Percentiles rank a stretch among this genome's conserved stretches.
These are phyloP conservation scores for Stratiolaelaps scimitus DNA, from an alignment of 1,140 invertebrate species.

Conservation along the genomic window DNA sequence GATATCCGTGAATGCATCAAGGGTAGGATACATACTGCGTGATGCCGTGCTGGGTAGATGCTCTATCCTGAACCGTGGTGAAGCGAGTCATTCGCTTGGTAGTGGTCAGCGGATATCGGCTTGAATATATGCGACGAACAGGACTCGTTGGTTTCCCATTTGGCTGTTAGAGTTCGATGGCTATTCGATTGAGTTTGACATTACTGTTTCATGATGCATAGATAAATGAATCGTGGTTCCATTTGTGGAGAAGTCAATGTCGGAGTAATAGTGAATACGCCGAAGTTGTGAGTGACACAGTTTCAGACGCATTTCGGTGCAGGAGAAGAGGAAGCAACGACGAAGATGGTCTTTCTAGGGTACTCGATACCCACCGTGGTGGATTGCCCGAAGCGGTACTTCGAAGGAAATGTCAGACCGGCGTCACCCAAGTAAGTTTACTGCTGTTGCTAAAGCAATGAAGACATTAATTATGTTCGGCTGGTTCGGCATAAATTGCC, in stretches of 20 bases:
- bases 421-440: neutral
- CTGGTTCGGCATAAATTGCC: too few relatives aligned
- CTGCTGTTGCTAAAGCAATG: too few relatives aligned
- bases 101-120: too few relatives aligned
- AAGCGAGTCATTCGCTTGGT: too few relatives aligned
- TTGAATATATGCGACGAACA: too few relatives aligned
- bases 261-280: neutral
- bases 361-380: slow-evolving; percentile 8
- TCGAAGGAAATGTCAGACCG: neutral
- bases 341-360: slow-evolving; percentile 2
- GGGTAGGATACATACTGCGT: too few relatives aligned
- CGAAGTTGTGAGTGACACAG: neutral
- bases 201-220: neutral
- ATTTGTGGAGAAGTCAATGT: neutral
- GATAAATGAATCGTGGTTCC: neutral
- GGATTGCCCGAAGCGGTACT: neutral
- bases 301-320: neutral
- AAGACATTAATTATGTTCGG: too few relatives aligned
- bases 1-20: too few relatives aligned
- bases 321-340: neutral
- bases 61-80: too few relatives aligned
- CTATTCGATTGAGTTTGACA: slow-evolving; percentile 1
- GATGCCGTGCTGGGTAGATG: too few relatives aligned
- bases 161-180: neutral
- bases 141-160: too few relatives aligned